These are phyloP conservation scores for Penaeus japonicus DNA, from an alignment of 1,140 invertebrate genomes.

Conservation along the genomic window DNA sequence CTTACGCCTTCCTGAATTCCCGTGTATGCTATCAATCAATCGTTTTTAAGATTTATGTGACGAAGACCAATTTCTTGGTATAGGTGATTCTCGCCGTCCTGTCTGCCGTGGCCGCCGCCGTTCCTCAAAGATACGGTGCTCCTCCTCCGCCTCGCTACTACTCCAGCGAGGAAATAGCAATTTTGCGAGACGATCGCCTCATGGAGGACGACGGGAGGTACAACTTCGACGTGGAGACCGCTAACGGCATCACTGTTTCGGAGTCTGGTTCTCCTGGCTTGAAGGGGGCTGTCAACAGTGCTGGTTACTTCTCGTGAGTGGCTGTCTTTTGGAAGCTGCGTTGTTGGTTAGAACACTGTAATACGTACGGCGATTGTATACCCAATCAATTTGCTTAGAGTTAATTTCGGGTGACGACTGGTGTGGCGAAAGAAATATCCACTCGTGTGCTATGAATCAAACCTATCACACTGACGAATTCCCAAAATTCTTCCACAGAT, in stretches of 20 bases:
- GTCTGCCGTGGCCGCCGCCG: constrained; percentile 17
- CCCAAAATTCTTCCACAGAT: not conserved
- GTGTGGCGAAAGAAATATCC: too few relatives aligned
- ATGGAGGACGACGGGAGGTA: constrained; percentile 37
- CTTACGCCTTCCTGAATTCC: too few relatives aligned
- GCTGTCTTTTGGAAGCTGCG: not conserved
- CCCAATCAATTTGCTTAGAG: too few relatives aligned
- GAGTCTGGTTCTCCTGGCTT: constrained; percentile 18
- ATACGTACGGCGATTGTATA: too few relatives aligned
- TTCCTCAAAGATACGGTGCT: not conserved
- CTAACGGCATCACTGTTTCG: constrained; percentile 26
- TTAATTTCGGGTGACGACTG: too few relatives aligned
- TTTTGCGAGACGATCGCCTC: constrained; percentile 22
- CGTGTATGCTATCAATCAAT: too few relatives aligned
- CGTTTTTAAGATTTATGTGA: too few relatives aligned
- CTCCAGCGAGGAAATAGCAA: not conserved
- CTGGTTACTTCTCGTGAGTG: constrained; percentile 17
- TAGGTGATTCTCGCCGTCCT: constrained; percentile 34
- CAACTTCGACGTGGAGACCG: constrained; percentile 36
- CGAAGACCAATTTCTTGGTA: too few relatives aligned
- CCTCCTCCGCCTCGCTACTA: too few relatives aligned
- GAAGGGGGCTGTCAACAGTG: not conserved
- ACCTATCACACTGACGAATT: too few relatives aligned
- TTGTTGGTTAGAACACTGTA: not conserved
- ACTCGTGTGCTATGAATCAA: too few relatives aligned